These are phyloP conservation scores for Acanthoscelides obtectus DNA, from an alignment of 2,888 invertebrate genomes.

Conservation along the genomic window DNA sequence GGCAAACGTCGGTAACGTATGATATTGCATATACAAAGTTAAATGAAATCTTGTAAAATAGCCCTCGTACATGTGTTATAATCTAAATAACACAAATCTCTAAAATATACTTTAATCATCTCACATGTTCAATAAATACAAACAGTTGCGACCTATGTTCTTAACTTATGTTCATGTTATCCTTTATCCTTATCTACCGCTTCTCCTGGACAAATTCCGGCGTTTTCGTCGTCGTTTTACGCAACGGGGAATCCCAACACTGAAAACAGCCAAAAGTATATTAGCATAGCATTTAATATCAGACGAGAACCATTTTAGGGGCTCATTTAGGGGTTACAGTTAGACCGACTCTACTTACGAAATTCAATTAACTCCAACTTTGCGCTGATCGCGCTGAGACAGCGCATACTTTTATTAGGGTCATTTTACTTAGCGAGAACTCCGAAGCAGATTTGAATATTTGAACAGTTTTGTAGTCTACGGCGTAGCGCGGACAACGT, in stretches of 20 bases:
- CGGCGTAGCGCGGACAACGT: background rate
- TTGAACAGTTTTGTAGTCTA: background rate
- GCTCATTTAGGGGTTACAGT: background rate
- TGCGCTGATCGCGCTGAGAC: background rate
- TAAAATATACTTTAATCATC: background rate
- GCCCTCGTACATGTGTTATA: no score
- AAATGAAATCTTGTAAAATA: no score
- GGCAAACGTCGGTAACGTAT: no score
- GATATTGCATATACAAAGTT: no score
- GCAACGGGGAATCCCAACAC: background rate
- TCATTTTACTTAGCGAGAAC: background rate
- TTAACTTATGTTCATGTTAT: background rate
- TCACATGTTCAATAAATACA: background rate
- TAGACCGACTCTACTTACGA: background rate
- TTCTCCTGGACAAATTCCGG: background rate
- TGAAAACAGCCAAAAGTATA: background rate
- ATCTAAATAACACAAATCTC: no score
- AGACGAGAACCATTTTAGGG: background rate
- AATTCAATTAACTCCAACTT: background rate
- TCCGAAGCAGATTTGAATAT: background rate
- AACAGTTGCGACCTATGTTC: background rate
- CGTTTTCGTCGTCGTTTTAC: background rate
- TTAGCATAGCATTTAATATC: background rate
- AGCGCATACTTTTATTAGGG: background rate
- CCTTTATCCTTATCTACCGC: background rate